phyloP scores from a whole-genome alignment of 2,113 vertebrate species.

The Castor canadensis region DNA sequence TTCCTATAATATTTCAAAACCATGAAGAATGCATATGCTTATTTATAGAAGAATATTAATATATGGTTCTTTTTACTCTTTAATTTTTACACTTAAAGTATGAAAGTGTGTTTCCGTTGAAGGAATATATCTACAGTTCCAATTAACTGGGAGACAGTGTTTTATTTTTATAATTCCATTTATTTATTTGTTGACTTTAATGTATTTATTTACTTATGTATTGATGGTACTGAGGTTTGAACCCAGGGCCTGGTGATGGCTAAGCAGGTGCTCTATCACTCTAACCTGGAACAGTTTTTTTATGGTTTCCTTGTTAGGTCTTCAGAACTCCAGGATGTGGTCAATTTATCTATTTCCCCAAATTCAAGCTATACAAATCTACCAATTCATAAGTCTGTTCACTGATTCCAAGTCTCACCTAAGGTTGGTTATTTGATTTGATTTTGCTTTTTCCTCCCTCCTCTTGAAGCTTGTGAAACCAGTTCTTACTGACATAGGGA shows the following conservation, averaged over 20 bases:
- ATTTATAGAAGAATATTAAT: not conserved
- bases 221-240: no score
- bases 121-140: not conserved
- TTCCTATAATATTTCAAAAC: constrained; percentile 3
- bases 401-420: not conserved
- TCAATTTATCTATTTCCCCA: not conserved
- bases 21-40: not conserved
- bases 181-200: no score
- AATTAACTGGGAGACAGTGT: not conserved
- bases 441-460: not conserved
- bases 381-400: not conserved
- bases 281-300: no score
- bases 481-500: not conserved
- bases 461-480: not conserved
- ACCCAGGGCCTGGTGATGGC: no score
- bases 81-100: not conserved
- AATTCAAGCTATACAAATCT: not conserved
- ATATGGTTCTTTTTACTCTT: not conserved
- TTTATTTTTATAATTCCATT: no score
- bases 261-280: no score
- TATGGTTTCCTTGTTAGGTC: not conserved
- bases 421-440: not conserved
- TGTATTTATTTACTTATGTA: no score
- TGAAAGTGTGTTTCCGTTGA: not conserved
- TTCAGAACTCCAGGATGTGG: not conserved